These are phyloP conservation scores for Elmis aenea DNA, from an alignment of 2,888 invertebrate genomes.

Conservation along the genomic window DNA sequence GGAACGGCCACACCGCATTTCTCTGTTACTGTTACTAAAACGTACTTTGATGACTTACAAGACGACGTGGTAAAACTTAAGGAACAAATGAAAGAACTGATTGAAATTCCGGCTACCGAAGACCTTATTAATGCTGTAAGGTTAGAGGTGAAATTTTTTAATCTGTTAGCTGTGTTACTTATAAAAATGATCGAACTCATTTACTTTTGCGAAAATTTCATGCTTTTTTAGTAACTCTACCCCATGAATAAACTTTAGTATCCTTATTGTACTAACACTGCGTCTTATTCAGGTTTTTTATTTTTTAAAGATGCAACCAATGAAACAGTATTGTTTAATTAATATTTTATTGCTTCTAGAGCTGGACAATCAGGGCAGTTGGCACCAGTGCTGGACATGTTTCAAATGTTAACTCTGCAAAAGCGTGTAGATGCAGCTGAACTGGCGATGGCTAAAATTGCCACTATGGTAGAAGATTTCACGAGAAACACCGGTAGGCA, in stretches of 20 bases:
- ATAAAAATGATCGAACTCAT: too few species aligned
- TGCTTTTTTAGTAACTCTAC: too few species aligned
- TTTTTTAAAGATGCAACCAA: too few species aligned
- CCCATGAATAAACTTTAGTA: too few species aligned
- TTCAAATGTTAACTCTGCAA: conserved; percentile 58
- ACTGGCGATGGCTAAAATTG: conserved; percentile 56
- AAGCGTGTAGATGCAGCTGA: conserved; percentile 63
- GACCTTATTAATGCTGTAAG: conserved; percentile 46
- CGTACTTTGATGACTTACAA: conserved; percentile 39
- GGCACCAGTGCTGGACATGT: conserved; percentile 56
- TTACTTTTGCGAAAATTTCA: too few species aligned
- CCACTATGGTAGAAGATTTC: conserved; percentile 56
- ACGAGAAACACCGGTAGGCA: too few species aligned
- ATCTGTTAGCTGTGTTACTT: too few species aligned
- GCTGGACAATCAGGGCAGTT: neutral
- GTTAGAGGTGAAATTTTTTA: conserved; percentile 13
- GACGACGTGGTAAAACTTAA: conserved; percentile 44
- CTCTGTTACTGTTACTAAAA: conserved; percentile 35
- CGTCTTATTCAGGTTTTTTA: too few species aligned
- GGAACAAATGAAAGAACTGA: conserved; percentile 37
- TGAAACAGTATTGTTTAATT: neutral
- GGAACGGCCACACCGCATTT: conserved; percentile 27
- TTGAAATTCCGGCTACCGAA: conserved; percentile 43
- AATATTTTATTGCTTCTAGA: neutral
- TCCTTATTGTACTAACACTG: too few species aligned